A percentile compares a stretch with the other conserved stretches of the same genome.
Conservation (phyloP, 1,140 invertebrate genomes). For the Halesus radiatus region DNA sequence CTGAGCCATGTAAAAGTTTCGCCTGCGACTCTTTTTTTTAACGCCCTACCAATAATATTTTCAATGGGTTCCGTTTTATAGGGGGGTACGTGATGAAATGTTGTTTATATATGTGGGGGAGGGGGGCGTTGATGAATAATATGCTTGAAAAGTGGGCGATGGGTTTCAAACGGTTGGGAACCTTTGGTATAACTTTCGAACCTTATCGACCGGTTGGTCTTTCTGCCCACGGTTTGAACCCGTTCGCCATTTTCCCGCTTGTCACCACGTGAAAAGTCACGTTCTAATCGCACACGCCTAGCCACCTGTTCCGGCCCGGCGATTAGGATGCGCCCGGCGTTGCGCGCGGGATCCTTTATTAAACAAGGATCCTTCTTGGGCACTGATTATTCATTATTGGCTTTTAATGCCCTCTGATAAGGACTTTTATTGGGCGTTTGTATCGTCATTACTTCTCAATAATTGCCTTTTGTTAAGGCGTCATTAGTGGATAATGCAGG, state of each 20-base stretch:
- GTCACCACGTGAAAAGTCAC: conserved; percentile 4
- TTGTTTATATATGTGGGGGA: no score
- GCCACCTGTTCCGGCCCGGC: conserved; percentile 1
- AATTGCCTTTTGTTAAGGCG: conserved; percentile 2
- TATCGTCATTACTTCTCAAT: no score
- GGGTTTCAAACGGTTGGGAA: no score
- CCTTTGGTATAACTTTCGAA: not conserved
- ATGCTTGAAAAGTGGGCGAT: no score
- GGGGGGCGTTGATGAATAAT: no score
- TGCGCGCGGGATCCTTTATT: conserved; percentile 4
- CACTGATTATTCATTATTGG: conserved; percentile 16
- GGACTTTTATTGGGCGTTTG: conserved; percentile 1
- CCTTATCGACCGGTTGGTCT: not conserved
- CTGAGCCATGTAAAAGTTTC: no score
- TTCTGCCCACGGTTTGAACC: not conserved
- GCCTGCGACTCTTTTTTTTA: no score
- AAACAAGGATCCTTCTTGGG: not conserved
- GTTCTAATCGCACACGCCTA: not conserved
- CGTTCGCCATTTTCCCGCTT: conserved; percentile 10
- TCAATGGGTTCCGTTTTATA: no score
- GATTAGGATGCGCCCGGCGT: conserved; percentile 16
- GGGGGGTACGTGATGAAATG: no score
- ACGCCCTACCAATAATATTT: no score
- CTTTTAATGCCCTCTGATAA: not conserved
- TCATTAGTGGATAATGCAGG: no score